These are phyloP conservation scores for Trichogramma pretiosum DNA, from an alignment of 1,140 invertebrate genomes.

Conservation along the genomic window DNA sequence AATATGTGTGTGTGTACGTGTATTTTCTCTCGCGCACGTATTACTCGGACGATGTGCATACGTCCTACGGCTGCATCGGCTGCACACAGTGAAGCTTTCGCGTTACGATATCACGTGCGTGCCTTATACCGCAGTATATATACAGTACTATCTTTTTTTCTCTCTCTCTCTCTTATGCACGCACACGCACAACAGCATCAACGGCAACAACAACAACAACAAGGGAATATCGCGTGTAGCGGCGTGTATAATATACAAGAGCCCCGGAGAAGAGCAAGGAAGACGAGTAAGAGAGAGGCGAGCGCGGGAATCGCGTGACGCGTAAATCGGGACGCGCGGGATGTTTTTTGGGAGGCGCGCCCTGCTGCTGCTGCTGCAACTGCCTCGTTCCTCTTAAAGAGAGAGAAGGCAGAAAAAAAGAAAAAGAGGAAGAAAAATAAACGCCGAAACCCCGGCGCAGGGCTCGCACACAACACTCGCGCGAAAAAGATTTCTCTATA, in stretches of 20 bases:
- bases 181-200: neutral
- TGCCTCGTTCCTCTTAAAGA: neutral
- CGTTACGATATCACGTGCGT: too few species aligned
- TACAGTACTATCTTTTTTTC: neutral
- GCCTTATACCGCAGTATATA: too few species aligned
- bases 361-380: neutral
- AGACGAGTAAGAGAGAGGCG: too few species aligned
- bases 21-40: too few species aligned
- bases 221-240: too few species aligned
- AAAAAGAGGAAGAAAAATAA: neutral
- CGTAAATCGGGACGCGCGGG: constrained; percentile 13
- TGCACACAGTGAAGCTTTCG: too few species aligned
- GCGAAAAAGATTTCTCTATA: too few species aligned
- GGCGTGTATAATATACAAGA: too few species aligned
- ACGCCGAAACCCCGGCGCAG: neutral
- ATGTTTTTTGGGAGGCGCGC: constrained; percentile 21
- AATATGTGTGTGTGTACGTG: too few species aligned
- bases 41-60: neutral
- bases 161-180: neutral
- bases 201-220: too few species aligned
- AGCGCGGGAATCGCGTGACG: constrained; percentile 29
- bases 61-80: neutral
- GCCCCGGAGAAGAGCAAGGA: too few species aligned
- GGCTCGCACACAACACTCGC: too few species aligned
- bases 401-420: neutral